Conservation (phyloP, 2,888 invertebrate genomes). For the Trachelus tabidus region DNA sequence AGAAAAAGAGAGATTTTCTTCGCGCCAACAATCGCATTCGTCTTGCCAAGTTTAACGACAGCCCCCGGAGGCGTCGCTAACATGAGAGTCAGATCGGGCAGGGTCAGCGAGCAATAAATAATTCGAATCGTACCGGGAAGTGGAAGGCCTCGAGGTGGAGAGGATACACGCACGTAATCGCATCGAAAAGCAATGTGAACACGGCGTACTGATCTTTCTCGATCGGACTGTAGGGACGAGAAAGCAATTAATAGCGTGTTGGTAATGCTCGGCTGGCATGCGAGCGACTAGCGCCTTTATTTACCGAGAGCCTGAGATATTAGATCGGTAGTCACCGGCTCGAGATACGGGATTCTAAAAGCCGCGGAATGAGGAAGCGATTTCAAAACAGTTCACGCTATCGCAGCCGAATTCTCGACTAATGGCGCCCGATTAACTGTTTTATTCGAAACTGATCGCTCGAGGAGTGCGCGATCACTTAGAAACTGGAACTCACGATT, state of each 20-base stretch:
- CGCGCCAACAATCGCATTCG: neutral
- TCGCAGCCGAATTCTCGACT: conserved; percentile 1
- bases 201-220: conserved; percentile 33
- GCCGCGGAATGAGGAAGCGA: conserved; percentile 36
- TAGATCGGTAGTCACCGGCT: conserved; percentile 27
- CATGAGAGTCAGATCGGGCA: neutral
- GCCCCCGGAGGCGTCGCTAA: neutral
- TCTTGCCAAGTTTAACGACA: neutral
- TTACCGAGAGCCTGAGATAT: conserved; percentile 40
- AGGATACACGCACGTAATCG: conserved; percentile 11
- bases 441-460: neutral
- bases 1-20: neutral
- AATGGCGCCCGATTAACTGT: neutral
- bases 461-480: neutral
- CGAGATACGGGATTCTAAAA: conserved; percentile 24
- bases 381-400: conserved; percentile 18
- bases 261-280: conserved; percentile 57
- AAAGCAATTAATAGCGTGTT: conserved; percentile 57
- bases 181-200: conserved; percentile 7
- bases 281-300: conserved; percentile 46
- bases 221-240: conserved; percentile 43
- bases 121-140: neutral
- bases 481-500: neutral
- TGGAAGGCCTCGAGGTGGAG: conserved; percentile 6
- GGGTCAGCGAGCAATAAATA: neutral